Base-by-base conservation (phyloP, 2,888 invertebrate species). In the Xanthia togata region DNA sequence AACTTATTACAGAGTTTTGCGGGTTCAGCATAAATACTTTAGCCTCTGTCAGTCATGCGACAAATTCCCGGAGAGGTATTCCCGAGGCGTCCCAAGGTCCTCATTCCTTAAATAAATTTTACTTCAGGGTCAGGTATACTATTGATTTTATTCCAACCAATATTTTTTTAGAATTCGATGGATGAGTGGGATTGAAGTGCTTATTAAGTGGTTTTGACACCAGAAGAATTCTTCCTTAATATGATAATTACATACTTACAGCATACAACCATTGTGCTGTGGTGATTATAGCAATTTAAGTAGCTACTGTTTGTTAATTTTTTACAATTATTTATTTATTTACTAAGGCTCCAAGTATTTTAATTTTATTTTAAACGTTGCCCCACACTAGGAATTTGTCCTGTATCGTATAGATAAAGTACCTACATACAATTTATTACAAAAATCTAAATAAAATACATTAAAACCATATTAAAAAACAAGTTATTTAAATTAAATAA, bases 21-120 rank as follows among this genome's bases (percentile, higher is more conserved):
- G 12, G 31, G 20, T 75, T 53, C 41, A 53, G 31, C 38, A 47
- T 47, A 62, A 74, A 75, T 75, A 63, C 35, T 68, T 44, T 23
- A 23, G 62, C 35, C 35, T 44, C 11, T 53, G 57, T 26, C 23
- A 65, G 55, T 38, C 65, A 65, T 35, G 69, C 70, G 62, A 60
- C 8, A 38, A 73, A 69, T 71, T 55, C 47, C 17, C 17, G 8
- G 31, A 11, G 38, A 47, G 35, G 41, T 35, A 67, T 65, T 64
- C 65, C 55, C 41, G 50, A 26, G 31, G 44, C 53, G 55, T 41
- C 44, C 26, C 47, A 31, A 38, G 53, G 26, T 31, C 31, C 31
- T 47, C 69, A n/a, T 26, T 65, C 26, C 65, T 53, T 67, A 73
- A 69, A 79, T 73, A 67, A 41, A 65, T 70, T 65, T 23, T 9